A percentile compares a stretch with the other conserved stretches of the same genome.
Evolutionary conservation across 2,888 invertebrate genomes (phyloP).

Genomic region (Alloscopus bannaensis): DNA sequence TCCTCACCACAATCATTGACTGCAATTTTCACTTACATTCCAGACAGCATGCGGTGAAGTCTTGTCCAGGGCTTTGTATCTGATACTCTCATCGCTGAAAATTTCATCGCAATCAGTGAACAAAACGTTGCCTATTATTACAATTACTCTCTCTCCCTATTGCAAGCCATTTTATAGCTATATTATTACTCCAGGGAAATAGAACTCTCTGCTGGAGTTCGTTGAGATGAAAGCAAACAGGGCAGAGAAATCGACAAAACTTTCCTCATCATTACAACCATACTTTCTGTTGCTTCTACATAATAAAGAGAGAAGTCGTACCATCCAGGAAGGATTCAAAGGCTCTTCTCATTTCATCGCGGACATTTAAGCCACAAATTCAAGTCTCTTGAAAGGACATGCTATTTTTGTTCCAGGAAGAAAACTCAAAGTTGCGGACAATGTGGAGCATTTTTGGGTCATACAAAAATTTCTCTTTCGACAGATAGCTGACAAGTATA

Average conservation of each 20-base stretch:
- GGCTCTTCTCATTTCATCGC: too few species aligned
- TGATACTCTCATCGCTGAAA: not conserved
- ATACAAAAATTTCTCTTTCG: too few species aligned
- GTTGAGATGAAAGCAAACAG: slow-evolving; percentile 24
- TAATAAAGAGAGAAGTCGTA: not conserved
- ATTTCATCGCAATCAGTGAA: not conserved
- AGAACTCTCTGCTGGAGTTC: not conserved
- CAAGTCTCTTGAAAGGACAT: too few species aligned
- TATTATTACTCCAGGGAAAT: too few species aligned
- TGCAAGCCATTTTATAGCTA: slow-evolving; percentile 3
- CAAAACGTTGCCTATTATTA: not conserved
- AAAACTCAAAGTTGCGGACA: too few species aligned
- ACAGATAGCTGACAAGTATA: too few species aligned
- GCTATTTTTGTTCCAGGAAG: too few species aligned
- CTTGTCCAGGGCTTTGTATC: too few species aligned
- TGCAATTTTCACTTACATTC: too few species aligned
- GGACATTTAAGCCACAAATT: too few species aligned
- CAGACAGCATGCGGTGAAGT: too few species aligned
- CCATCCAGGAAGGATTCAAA: slow-evolving; percentile 33
- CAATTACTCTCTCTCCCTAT: not conserved
- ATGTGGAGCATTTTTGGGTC: too few species aligned
- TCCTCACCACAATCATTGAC: not conserved
- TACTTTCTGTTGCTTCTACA: not conserved
- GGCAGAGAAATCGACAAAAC: slow-evolving; percentile 58
- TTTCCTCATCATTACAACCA: not conserved